These are phyloP conservation scores for Epsilonema sp. DNA, from an alignment of 2,888 invertebrate genomes.

Conservation along the genomic window DNA sequence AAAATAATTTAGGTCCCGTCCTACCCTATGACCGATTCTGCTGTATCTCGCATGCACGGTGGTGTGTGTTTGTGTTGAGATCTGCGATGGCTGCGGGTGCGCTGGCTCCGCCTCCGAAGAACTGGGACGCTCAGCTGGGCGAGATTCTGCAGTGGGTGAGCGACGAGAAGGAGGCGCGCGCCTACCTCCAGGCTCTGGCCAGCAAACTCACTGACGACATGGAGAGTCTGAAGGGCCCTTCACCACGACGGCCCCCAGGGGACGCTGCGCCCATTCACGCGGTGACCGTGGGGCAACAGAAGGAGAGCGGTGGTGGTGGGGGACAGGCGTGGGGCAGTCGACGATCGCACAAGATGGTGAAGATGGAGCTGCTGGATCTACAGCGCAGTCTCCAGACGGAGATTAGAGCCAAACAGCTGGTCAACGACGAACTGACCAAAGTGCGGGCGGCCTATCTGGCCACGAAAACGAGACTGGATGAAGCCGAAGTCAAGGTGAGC, in stretches of 20 bases:
- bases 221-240: slow-evolving; percentile 78
- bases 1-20: too few relatives aligned
- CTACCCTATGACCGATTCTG: too few relatives aligned
- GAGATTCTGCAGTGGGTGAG: slow-evolving; percentile 97
- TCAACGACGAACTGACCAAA: slow-evolving; percentile 74
- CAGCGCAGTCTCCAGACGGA: slow-evolving; percentile 70
- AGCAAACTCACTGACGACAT: slow-evolving; percentile 98
- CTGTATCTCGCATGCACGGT: too few relatives aligned
- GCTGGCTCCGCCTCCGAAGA: neutral
- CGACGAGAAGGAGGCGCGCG: slow-evolving; percentile 94
- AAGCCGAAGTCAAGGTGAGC: slow-evolving; percentile 10
- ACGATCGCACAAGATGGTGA: slow-evolving; percentile 81
- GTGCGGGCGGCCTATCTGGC: slow-evolving; percentile 46
- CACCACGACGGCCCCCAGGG: slow-evolving; percentile 36
- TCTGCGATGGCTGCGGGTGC: too few relatives aligned
- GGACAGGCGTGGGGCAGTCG: slow-evolving; percentile 63
- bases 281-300: neutral
- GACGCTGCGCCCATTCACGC: slow-evolving; percentile 16
- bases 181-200: slow-evolving; percentile 82
- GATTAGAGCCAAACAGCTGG: slow-evolving; percentile 76
- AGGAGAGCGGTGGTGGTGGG: neutral
- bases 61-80: too few relatives aligned
- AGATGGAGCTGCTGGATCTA: slow-evolving; percentile 84
- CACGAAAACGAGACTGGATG: slow-evolving; percentile 14
- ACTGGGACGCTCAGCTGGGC: slow-evolving; percentile 74